Evolutionary conservation across 1,140 invertebrate species (phyloP).

Genomic region (Luehdorfia chinensis): DNA sequence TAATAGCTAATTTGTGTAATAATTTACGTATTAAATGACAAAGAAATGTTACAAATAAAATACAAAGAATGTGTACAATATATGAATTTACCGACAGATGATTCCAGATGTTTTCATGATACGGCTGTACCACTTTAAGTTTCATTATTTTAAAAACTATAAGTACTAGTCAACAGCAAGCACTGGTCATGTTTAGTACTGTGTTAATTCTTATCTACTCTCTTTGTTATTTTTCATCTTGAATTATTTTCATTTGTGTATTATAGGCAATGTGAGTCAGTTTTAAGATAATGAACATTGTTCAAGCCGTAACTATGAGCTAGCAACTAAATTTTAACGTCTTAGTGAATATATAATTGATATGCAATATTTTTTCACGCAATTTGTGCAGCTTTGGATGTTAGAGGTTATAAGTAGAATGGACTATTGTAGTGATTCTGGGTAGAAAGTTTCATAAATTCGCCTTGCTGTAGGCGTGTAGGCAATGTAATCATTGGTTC

Average conservation of each 20-base stretch:
- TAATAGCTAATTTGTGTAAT: too few relatives aligned
- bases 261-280: constrained; percentile 19
- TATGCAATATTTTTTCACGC: constrained; percentile 63
- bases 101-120: too few relatives aligned
- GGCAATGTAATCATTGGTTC: constrained; percentile 40
- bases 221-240: background rate
- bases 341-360: constrained; percentile 28
- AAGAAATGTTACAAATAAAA: too few relatives aligned
- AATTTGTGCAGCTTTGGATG: constrained; percentile 58
- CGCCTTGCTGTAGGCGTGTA: constrained; percentile 24
- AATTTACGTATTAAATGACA: too few relatives aligned
- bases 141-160: too few relatives aligned
- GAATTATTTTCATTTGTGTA: background rate
- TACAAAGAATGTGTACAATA: too few relatives aligned
- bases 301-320: constrained; percentile 19
- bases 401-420: constrained; percentile 48
- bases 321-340: constrained; percentile 22
- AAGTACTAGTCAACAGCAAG: too few relatives aligned
- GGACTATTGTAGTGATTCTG: constrained; percentile 21
- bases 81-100: too few relatives aligned
- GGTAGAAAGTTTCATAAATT: constrained; percentile 19
- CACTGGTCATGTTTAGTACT: constrained; percentile 15
- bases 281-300: constrained; percentile 24
- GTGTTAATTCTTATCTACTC: constrained; percentile 1
- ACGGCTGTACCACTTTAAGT: too few relatives aligned